Percentiles rank a stretch among this genome's conserved stretches.
Evolutionary conservation across 37 sponge, comb jelly and placozoan genomes (phyloP).

Genomic region (Agelas oroides): DNA sequence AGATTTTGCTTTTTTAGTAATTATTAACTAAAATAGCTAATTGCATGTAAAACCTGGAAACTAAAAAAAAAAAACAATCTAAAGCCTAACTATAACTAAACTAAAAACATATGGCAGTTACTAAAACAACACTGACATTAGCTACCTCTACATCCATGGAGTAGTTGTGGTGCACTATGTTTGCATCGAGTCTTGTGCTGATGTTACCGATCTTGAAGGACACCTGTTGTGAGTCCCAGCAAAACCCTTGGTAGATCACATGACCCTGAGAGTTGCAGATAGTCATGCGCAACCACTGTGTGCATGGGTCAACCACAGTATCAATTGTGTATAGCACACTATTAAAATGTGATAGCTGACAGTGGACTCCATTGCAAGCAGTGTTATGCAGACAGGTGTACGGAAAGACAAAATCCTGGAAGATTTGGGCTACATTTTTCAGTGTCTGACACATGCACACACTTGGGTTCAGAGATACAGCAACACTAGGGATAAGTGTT

Average conservation of each 20-base stretch:
- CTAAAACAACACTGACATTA: neutral
- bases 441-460: constrained; percentile 6
- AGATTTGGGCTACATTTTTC: neutral
- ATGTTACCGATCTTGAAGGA: neutral
- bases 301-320: neutral
- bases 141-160: neutral
- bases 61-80: too few species aligned
- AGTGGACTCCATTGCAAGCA: neutral
- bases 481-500: neutral
- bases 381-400: neutral
- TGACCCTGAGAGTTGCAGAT: neutral
- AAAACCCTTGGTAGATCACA: neutral
- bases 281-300: neutral
- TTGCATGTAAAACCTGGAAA: too few species aligned
- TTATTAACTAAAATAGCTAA: too few species aligned
- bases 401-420: too few species aligned
- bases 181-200: neutral
- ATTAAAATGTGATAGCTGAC: neutral
- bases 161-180: neutral
- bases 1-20: too few species aligned
- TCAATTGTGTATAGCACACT: neutral
- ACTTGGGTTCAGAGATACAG: neutral
- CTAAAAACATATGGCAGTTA: too few species aligned
- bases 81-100: too few species aligned
- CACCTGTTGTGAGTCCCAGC: neutral